These are phyloP conservation scores for Sylvilagus floridanus DNA, from an alignment of 2,797 vertebrate species.

Conservation along the genomic window DNA sequence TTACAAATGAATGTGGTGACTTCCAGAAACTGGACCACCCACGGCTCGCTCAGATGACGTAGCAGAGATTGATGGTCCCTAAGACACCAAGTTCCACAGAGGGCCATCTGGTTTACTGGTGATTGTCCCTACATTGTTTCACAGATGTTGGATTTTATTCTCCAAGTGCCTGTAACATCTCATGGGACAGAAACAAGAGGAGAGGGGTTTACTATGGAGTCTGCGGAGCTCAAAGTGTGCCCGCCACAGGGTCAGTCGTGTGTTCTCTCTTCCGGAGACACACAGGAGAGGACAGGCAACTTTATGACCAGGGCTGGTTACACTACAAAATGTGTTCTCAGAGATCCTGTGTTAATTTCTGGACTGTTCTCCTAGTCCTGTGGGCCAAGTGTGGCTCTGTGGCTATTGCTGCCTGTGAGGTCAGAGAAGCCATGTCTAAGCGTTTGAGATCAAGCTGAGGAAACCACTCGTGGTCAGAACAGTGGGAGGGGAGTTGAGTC, in stretches of 20 bases:
- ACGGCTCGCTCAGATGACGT: neutral
- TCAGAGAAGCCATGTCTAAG: constrained; percentile 23
- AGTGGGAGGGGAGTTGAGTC: neutral
- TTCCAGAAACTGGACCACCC: neutral
- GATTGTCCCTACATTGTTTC: neutral
- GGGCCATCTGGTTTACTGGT: neutral
- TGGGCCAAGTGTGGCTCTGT: neutral
- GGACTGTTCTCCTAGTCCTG: constrained; percentile 20
- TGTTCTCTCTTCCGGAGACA: constrained; percentile 9
- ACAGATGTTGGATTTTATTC: neutral
- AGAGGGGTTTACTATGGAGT: neutral
- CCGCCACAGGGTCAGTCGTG: neutral
- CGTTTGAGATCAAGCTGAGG: constrained; percentile 11
- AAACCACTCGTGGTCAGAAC: constrained; percentile 29
- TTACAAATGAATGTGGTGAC: neutral
- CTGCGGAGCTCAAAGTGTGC: neutral
- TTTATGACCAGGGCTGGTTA: neutral
- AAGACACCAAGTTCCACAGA: neutral
- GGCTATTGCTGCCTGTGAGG: neutral
- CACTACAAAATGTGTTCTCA: neutral
- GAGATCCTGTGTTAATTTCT: neutral
- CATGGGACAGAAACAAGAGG: neutral
- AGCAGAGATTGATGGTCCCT: neutral
- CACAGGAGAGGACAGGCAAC: neutral
- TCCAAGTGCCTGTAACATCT: neutral